Conservation (phyloP, 2,888 invertebrate genomes). For the Spodoptera picta region DNA sequence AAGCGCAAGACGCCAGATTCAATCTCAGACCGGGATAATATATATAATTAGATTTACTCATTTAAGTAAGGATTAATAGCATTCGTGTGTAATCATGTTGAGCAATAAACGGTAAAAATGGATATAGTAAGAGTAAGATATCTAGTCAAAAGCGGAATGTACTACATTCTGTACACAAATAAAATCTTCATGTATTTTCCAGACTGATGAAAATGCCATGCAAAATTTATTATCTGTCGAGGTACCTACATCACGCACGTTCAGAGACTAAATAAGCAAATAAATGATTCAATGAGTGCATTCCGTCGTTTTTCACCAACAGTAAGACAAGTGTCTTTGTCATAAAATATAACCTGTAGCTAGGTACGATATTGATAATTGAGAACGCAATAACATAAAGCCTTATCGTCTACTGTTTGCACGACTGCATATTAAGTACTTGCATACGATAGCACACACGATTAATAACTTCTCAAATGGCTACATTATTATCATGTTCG, state of each 20-base stretch:
- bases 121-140: too few species aligned
- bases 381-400: conserved; percentile 53
- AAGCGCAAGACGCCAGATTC: too few species aligned
- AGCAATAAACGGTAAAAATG: too few species aligned
- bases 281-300: conserved; percentile 18
- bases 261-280: conserved; percentile 8
- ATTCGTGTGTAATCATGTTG: too few species aligned
- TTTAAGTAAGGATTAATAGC: too few species aligned
- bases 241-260: conserved; percentile 22
- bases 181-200: too few species aligned
- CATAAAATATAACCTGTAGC: too few species aligned
- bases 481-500: conserved; percentile 15
- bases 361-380: conserved; percentile 49
- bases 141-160: too few species aligned
- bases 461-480: conserved; percentile 27
- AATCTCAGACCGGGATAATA: too few species aligned
- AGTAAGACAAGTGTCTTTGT: too few species aligned
- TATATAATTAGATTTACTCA: too few species aligned
- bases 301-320: conserved; percentile 31
- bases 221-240: not conserved
- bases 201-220: not conserved
- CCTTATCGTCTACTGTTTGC: conserved; percentile 44
- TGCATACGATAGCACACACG: conserved; percentile 22
- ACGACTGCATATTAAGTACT: conserved; percentile 24
- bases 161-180: too few species aligned